Evolutionary conservation across 2,888 invertebrate species (phyloP).

Genomic region (Elmis aenea): DNA sequence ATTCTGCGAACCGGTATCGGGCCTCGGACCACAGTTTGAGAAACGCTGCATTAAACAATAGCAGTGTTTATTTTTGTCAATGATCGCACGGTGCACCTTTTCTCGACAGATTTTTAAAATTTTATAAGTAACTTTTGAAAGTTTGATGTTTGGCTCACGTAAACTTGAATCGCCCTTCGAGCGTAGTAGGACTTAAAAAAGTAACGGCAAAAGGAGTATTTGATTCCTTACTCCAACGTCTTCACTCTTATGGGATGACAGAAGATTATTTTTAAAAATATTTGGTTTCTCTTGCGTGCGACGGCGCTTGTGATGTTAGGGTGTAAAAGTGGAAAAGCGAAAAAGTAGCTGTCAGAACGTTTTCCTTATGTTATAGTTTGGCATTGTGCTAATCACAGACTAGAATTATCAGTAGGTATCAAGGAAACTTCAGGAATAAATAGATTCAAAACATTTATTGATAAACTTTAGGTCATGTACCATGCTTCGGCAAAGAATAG

Average conservation of each 20-base stretch:
- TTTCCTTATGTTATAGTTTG: neutral
- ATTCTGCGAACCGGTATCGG: too few relatives aligned
- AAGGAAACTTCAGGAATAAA: slow-evolving; percentile 2
- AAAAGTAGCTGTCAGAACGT: neutral
- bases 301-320: neutral
- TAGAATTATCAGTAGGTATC: neutral
- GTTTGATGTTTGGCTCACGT: too few relatives aligned
- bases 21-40: too few relatives aligned
- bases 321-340: neutral
- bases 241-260: slow-evolving; percentile 3
- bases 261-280: neutral
- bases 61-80: too few relatives aligned
- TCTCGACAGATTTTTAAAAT: too few relatives aligned
- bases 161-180: neutral
- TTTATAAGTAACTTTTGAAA: too few relatives aligned
- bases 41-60: too few relatives aligned
- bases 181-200: slow-evolving; percentile 2
- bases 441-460: slow-evolving; percentile 6
- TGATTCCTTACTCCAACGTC: slow-evolving; percentile 2
- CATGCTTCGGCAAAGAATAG: slow-evolving; percentile 5
- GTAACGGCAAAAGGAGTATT: slow-evolving; percentile 2
- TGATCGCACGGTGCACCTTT: too few relatives aligned
- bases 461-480: slow-evolving; percentile 1
- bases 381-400: neutral
- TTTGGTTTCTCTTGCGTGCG: too few relatives aligned